A percentile compares a stretch with the other conserved stretches of the same genome.
phyloP scores from a whole-genome alignment of 2,113 vertebrate species.

The Pardalotus punctatus region DNA sequence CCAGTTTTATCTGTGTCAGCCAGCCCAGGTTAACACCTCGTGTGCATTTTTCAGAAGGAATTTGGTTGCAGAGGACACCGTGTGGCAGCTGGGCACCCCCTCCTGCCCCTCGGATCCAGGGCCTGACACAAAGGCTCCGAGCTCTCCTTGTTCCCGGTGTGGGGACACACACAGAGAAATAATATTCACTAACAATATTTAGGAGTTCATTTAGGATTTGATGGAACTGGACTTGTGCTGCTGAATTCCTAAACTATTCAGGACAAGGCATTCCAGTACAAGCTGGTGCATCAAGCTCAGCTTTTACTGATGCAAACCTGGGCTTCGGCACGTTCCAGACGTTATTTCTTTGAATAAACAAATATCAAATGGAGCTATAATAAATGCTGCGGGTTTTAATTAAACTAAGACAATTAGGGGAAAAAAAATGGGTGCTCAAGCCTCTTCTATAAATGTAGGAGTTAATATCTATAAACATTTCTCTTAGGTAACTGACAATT shows the following conservation, averaged over 20 bases:
- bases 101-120: not conserved
- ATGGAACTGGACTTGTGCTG: not conserved
- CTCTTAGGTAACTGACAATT: not conserved
- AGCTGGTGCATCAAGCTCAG: not conserved
- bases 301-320: not conserved
- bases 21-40: not conserved
- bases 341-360: not conserved
- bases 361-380: not conserved
- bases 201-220: not conserved
- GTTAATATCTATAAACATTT: not conserved
- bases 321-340: not conserved
- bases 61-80: not conserved
- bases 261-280: not conserved
- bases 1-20: not conserved
- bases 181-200: accelerated
- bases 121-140: accelerated
- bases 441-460: not conserved
- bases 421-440: not conserved
- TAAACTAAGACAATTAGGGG: not conserved
- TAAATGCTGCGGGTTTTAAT: not conserved
- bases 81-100: not conserved
- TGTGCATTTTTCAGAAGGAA: not conserved
- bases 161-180: not conserved
- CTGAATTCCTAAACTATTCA: not conserved
- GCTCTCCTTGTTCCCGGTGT: not conserved